Conservation (phyloP, 2,888 invertebrate species). For the Caenorhabditis sp. region DNA sequence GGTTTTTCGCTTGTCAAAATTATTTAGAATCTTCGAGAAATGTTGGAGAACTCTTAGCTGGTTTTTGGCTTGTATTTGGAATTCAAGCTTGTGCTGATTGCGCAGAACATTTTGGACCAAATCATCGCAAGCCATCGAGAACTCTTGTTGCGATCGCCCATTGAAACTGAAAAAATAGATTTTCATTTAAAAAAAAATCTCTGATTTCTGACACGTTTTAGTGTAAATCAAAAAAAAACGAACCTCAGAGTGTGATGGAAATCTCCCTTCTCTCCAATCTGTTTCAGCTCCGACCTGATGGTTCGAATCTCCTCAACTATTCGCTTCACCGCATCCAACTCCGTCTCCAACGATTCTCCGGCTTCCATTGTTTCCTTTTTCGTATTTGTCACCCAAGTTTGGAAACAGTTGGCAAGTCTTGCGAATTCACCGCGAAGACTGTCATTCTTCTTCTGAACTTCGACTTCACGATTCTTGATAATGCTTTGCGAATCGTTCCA, state of each 20-base stretch:
- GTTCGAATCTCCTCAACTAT: constrained; percentile 95
- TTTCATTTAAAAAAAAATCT: no score
- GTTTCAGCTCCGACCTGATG: constrained; percentile 88
- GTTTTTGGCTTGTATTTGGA: constrained; percentile 85
- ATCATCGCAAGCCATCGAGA: constrained; percentile 89
- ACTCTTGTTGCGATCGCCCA: constrained; percentile 81
- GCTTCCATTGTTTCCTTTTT: constrained; percentile 90
- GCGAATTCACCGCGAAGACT: constrained; percentile 97
- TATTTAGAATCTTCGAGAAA: constrained; percentile 99
- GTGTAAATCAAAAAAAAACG: no score
- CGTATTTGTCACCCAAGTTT: constrained; percentile 91
- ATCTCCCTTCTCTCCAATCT: constrained; percentile 94
- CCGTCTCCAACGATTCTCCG: constrained; percentile 94
- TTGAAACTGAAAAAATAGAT: constrained; percentile 80
- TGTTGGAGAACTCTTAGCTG: constrained; percentile 77
- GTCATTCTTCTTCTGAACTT: constrained; percentile 96
- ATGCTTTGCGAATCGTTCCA: constrained; percentile 99
- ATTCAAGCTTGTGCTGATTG: constrained; percentile 99
- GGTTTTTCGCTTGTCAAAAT: constrained; percentile 98
- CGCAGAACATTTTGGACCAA: constrained; percentile 98
- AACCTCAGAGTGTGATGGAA: constrained; percentile 92
- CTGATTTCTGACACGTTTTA: no score
- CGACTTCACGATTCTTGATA: constrained; percentile 86
- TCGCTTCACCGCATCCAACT: constrained; percentile 89
- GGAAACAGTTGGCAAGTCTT: constrained; percentile 98